phyloP scores from a whole-genome alignment of 2,888 invertebrate species.

The Quadriops clusia region DNA sequence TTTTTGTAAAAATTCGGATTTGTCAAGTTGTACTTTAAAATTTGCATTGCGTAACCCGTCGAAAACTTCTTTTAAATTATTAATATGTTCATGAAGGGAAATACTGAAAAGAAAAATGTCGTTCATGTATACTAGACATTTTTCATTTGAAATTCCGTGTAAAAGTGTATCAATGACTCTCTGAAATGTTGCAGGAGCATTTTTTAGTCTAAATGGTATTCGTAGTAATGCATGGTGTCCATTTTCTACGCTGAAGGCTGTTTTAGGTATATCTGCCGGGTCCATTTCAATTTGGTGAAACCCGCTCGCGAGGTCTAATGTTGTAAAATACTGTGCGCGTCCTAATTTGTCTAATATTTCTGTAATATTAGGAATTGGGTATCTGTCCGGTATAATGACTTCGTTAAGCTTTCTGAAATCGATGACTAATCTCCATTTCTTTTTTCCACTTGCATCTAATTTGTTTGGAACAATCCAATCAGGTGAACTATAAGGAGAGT shows the following conservation, averaged over 20 bases:
- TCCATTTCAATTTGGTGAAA: conserved; percentile 29
- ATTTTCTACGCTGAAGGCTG: conserved; percentile 21
- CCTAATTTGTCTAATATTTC: conserved; percentile 30
- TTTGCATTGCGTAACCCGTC: too few relatives aligned
- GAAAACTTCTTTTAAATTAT: conserved; percentile 13
- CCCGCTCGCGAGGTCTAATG: conserved; percentile 28
- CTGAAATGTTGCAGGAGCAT: conserved; percentile 21
- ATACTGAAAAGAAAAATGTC: conserved; percentile 16
- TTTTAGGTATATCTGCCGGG: conserved; percentile 20
- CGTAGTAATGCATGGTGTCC: conserved; percentile 21
- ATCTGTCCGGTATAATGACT: conserved; percentile 26
- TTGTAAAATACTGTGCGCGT: conserved; percentile 27
- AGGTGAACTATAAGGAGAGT: conserved; percentile 18
- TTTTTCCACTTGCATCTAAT: conserved; percentile 18
- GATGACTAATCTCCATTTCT: conserved; percentile 26
- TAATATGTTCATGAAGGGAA: conserved; percentile 14
- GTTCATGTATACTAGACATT: conserved; percentile 18
- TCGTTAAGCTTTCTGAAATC: conserved; percentile 31
- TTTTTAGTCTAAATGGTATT: conserved; percentile 23
- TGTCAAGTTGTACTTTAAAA: conserved; percentile 15
- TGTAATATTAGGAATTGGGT: conserved; percentile 27
- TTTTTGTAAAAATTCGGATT: conserved; percentile 8
- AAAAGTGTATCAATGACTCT: conserved; percentile 18
- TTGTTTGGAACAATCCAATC: conserved; percentile 27
- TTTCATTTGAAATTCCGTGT: conserved; percentile 11